These are phyloP conservation scores for Oscheius sp. DNA, from an alignment of 1,140 invertebrate genomes.

Conservation along the genomic window DNA sequence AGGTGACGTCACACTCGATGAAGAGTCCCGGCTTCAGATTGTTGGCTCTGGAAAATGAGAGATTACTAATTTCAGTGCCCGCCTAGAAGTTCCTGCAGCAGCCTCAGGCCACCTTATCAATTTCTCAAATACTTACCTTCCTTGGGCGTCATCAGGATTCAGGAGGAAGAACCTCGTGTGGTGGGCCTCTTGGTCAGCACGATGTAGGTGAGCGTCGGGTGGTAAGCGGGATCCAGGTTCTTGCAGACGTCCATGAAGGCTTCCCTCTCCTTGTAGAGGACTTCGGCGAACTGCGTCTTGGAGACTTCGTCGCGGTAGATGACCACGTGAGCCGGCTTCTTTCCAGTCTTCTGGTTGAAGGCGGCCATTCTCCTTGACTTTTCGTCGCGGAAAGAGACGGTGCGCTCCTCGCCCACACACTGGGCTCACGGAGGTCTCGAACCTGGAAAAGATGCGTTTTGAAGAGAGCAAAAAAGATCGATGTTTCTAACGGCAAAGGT, in stretches of 20 bases:
- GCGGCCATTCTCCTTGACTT: neutral
- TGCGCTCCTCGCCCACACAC: neutral
- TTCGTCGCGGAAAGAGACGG: neutral
- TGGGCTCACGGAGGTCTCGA: neutral
- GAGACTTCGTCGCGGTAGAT: constrained; percentile 15
- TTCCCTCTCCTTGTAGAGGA: constrained; percentile 13
- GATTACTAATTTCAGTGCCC: too few species aligned
- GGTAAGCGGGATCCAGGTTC: neutral
- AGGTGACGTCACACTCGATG: too few species aligned
- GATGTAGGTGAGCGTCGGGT: constrained; percentile 23
- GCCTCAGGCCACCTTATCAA: too few species aligned
- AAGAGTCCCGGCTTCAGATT: too few species aligned
- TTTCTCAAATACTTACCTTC: too few species aligned
- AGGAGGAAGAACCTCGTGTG: constrained; percentile 24
- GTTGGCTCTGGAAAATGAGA: too few species aligned
- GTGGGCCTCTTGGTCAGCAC: constrained; percentile 24
- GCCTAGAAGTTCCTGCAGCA: too few species aligned
- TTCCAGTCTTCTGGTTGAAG: neutral
- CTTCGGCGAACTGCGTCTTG: constrained; percentile 16
- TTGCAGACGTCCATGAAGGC: neutral
- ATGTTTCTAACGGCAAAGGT: too few species aligned
- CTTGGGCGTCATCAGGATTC: neutral
- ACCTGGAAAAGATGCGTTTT: too few species aligned
- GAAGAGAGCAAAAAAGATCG: too few species aligned
- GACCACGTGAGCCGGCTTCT: constrained; percentile 17